These are phyloP conservation scores for Tokudaia tokunoshimensis DNA, from an alignment of 2,797 vertebrate species.

Conservation along the genomic window DNA sequence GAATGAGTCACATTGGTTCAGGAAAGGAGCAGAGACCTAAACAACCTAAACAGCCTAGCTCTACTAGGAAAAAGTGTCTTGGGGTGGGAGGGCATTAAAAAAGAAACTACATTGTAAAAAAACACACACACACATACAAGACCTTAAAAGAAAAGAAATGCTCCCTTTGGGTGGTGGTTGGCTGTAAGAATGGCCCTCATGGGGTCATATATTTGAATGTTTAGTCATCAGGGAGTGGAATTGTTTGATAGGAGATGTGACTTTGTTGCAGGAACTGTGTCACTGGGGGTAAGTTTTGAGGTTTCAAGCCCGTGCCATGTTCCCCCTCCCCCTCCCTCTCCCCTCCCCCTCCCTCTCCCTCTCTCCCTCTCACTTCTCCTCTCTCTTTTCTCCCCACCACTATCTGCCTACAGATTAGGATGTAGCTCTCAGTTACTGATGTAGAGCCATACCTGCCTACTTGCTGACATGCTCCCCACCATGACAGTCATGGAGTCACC, in stretches of 20 bases:
- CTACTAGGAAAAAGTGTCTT: not conserved
- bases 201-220: not conserved
- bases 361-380: not conserved
- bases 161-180: not conserved
- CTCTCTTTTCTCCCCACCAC: not conserved
- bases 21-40: not conserved
- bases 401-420: not conserved
- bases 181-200: not conserved
- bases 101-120: not conserved
- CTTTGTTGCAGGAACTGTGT: not conserved
- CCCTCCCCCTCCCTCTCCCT: no score
- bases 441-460: not conserved
- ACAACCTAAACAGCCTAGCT: not conserved
- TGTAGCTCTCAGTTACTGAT: not conserved
- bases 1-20: no score
- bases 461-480: no score
- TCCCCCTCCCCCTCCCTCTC: not conserved
- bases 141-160: not conserved
- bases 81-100: not conserved
- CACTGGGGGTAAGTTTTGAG: not conserved
- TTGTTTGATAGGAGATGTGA: not conserved
- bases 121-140: not conserved
- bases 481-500: not conserved
- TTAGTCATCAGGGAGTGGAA: not conserved
- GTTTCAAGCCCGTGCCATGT: not conserved